Evolutionary conservation across 2,113 vertebrate genomes (phyloP).

Genomic region (Grus americana): DNA sequence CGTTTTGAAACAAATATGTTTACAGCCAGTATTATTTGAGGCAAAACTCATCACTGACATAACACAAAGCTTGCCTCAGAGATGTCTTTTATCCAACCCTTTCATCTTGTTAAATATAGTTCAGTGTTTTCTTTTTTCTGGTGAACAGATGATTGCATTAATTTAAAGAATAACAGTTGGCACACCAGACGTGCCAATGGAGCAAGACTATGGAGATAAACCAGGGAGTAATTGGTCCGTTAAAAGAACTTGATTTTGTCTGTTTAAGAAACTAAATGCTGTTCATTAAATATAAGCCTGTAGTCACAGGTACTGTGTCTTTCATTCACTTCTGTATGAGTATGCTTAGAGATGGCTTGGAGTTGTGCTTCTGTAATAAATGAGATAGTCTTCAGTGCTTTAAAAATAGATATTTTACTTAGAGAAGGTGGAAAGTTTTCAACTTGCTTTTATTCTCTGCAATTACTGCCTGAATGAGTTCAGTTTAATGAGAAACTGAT

Average conservation of each 20-base stretch:
- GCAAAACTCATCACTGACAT: neutral
- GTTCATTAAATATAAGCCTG: neutral
- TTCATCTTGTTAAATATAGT: conserved; percentile 17
- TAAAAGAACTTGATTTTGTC: conserved; percentile 5
- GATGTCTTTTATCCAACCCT: neutral
- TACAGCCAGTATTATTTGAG: conserved; percentile 2
- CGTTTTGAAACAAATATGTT: conserved; percentile 3
- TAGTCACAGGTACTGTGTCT: neutral
- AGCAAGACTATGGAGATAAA: neutral
- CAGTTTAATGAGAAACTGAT: conserved; percentile 25
- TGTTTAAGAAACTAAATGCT: neutral
- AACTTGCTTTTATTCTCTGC: neutral
- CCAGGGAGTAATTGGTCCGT: neutral
- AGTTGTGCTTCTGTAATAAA: neutral
- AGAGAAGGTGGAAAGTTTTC: neutral
- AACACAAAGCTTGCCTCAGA: neutral
- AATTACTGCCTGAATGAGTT: neutral
- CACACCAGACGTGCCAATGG: neutral
- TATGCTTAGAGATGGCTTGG: neutral
- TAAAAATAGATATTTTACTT: neutral
- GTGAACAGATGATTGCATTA: neutral
- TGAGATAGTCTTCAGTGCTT: neutral
- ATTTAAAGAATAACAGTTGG: conserved; percentile 14
- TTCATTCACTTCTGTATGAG: neutral
- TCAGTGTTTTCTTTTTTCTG: neutral